Conservation (phyloP, 2,113 vertebrate species). For the Canis aureus region DNA sequence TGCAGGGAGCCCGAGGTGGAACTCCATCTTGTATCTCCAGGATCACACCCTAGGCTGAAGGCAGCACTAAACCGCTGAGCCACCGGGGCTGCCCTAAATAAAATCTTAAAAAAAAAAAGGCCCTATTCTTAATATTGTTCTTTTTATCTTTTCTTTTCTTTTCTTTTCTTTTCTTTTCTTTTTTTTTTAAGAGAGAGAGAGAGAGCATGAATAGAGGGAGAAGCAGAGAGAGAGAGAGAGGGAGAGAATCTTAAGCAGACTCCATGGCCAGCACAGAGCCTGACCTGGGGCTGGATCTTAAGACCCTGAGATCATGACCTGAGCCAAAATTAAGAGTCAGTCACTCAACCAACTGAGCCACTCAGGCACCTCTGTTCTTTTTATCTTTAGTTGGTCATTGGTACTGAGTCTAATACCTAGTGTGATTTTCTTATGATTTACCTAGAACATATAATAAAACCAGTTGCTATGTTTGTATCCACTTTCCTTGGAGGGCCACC, state of each 20-base stretch:
- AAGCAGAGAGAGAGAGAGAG: neutral
- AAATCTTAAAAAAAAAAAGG: too few species aligned
- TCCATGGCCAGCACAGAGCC: neutral
- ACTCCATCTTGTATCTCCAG: too few species aligned
- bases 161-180: too few species aligned
- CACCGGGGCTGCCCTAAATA: too few species aligned
- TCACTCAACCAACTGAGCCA: neutral
- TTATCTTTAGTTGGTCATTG: neutral
- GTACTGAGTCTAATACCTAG: neutral
- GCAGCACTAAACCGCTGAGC: too few species aligned
- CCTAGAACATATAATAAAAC: neutral
- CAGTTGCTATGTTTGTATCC: neutral
- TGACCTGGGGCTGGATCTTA: neutral
- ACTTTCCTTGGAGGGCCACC: neutral
- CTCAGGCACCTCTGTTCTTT: neutral
- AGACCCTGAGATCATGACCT: neutral
- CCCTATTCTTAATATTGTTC: too few species aligned
- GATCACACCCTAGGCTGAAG: too few species aligned
- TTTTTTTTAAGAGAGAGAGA: neutral
- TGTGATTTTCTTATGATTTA: neutral
- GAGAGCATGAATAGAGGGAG: neutral
- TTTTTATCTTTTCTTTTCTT: too few species aligned
- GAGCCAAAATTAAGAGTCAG: neutral
- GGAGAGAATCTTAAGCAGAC: neutral
- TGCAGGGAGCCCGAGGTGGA: too few species aligned